Evolutionary conservation across 2,113 vertebrate species (phyloP).

Genomic region (Ophthalmolycus amberensis): DNA sequence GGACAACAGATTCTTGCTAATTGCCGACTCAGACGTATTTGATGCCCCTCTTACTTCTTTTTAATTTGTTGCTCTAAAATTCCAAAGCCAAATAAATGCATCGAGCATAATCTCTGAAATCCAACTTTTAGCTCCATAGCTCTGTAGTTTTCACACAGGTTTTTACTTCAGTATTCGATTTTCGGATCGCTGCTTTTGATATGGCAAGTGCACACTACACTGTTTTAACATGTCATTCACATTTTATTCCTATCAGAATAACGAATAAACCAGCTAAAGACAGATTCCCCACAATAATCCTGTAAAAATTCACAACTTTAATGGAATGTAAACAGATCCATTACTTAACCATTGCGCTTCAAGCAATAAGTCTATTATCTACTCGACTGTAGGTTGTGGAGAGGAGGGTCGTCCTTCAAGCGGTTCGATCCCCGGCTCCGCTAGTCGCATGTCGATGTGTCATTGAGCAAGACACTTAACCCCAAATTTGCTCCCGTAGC

Average conservation of each 20-base stretch:
- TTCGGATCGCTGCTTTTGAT: not conserved
- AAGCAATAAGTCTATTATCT: not conserved
- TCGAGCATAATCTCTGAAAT: not conserved
- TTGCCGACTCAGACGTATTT: not conserved
- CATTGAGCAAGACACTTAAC: too few species aligned
- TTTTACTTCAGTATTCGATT: not conserved
- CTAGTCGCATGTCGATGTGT: too few species aligned
- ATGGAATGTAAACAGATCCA: not conserved
- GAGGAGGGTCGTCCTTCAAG: too few species aligned
- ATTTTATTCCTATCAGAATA: not conserved
- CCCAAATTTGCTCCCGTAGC: too few species aligned
- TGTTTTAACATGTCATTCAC: not conserved
- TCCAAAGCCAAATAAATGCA: not conserved
- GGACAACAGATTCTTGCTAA: not conserved
- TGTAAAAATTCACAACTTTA: not conserved
- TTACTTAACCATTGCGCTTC: not conserved
- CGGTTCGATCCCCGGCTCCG: too few species aligned
- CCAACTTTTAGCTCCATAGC: not conserved
- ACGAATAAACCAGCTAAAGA: not conserved
- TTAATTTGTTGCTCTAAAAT: not conserved
- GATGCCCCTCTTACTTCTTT: not conserved
- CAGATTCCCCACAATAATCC: not conserved
- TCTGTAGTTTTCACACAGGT: too few species aligned
- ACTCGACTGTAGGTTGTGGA: too few species aligned
- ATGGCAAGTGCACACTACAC: not conserved